phyloP scores from a whole-genome alignment of 2,888 invertebrate genomes.

The Cerceris rybyensis region DNA sequence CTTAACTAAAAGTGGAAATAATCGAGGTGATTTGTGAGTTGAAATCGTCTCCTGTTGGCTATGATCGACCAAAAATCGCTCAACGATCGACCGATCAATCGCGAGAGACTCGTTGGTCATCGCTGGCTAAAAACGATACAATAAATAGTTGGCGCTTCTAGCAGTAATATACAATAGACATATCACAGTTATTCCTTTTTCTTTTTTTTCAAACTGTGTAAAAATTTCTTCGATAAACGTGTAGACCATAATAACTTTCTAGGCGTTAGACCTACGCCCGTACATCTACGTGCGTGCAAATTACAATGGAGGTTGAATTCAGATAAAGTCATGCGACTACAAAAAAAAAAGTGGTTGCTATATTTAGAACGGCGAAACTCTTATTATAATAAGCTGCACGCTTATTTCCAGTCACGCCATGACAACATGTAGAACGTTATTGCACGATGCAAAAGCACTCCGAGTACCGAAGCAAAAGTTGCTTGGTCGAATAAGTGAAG shows the following conservation, averaged over 20 bases:
- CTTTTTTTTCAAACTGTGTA: background rate
- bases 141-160: no score
- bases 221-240: background rate
- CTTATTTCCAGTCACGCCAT: slow-evolving; percentile 28
- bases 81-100: no score
- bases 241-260: background rate
- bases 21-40: no score
- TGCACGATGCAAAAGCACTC: background rate
- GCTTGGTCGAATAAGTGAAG: background rate
- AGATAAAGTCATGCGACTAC: slow-evolving; percentile 21
- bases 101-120: no score
- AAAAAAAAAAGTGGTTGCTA: slow-evolving; percentile 23
- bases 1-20: no score
- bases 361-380: slow-evolving; percentile 25
- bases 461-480: background rate
- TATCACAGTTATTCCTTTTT: no score
- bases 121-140: no score
- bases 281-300: background rate
- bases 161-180: no score
- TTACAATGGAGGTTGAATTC: slow-evolving; percentile 1
- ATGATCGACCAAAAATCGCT: no score
- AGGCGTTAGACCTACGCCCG: slow-evolving; percentile 7
- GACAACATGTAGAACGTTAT: background rate
- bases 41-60: no score
- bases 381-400: slow-evolving; percentile 15